A percentile compares a stretch with the other conserved stretches of the same genome.
These are phyloP conservation scores for Nematolebias whitei DNA, from an alignment of 2,113 vertebrate genomes.

Conservation along the genomic window DNA sequence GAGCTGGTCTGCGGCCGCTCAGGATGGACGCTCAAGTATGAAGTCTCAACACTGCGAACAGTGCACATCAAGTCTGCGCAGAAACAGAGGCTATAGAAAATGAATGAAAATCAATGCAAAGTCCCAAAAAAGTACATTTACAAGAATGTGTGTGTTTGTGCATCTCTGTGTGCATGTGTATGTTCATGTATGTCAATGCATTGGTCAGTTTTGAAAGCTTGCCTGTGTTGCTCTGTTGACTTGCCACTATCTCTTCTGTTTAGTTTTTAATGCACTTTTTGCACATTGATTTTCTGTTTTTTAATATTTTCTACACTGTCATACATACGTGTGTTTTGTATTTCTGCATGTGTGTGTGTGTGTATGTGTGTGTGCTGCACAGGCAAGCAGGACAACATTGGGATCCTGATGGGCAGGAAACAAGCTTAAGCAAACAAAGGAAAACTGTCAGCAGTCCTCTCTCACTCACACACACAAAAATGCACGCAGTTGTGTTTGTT, in stretches of 20 bases:
- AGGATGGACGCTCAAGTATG: no score
- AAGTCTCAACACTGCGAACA: no score
- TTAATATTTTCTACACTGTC: neutral
- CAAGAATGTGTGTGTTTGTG: no score
- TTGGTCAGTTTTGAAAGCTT: constrained; percentile 8
- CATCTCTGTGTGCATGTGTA: neutral
- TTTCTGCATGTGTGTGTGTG: neutral
- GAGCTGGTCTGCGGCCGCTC: no score
- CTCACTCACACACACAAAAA: neutral
- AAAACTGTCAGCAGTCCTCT: constrained; percentile 41
- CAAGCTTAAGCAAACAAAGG: constrained; percentile 47
- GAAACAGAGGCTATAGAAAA: no score
- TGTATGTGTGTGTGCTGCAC: constrained; percentile 17
- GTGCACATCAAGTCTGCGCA: no score
- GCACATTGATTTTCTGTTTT: constrained; percentile 33
- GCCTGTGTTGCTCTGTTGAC: constrained; percentile 3
- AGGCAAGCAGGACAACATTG: constrained; percentile 35
- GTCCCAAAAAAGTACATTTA: no score
- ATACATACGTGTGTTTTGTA: constrained; percentile 15
- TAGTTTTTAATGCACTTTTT: constrained; percentile 5
- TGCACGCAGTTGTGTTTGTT: neutral
- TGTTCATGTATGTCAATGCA: neutral
- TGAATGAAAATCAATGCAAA: no score
- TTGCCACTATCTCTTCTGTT: constrained; percentile 12
- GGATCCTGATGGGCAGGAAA: constrained; percentile 64